Conservation (phyloP, 2,113 vertebrate genomes). For the Eurypyga helias region DNA sequence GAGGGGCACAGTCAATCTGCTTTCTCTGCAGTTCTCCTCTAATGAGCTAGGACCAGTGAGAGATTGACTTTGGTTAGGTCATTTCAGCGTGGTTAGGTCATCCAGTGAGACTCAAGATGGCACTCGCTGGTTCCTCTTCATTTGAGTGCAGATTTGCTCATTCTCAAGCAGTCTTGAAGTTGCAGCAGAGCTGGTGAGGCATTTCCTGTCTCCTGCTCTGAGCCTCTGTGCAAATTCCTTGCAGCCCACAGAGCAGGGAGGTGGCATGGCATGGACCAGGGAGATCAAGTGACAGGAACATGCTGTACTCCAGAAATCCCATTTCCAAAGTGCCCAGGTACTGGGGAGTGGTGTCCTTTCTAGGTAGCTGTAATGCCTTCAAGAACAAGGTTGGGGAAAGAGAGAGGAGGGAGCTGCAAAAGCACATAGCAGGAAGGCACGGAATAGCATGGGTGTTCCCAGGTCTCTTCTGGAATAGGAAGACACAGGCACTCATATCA, state of each 20-base stretch:
- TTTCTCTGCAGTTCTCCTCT: not conserved
- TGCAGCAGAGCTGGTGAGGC: not conserved
- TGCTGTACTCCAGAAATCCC: not conserved
- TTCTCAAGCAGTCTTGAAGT: not conserved
- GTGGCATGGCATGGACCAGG: not conserved
- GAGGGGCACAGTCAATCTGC: not conserved
- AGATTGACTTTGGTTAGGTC: not conserved
- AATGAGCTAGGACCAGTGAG: not conserved
- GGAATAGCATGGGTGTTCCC: not conserved
- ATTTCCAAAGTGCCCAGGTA: not conserved
- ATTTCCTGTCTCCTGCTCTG: not conserved
- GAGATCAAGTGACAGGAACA: not conserved
- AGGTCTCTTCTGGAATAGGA: not conserved
- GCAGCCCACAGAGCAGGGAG: not conserved
- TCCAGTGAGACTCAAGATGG: not conserved
- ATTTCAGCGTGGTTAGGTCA: accelerated
- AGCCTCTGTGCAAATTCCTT: not conserved
- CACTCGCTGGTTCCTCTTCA: not conserved
- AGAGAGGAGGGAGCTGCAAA: not conserved
- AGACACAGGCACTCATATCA: not conserved
- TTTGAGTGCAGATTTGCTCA: not conserved
- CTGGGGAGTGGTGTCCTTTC: not conserved
- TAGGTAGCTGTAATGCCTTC: not conserved
- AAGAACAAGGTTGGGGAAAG: not conserved
- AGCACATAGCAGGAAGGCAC: not conserved